A percentile compares a stretch with the other conserved stretches of the same genome.
Conservation (phyloP, 35 echinoderm and acorn worm genomes). For the Heliocidaris erythrogramma region DNA sequence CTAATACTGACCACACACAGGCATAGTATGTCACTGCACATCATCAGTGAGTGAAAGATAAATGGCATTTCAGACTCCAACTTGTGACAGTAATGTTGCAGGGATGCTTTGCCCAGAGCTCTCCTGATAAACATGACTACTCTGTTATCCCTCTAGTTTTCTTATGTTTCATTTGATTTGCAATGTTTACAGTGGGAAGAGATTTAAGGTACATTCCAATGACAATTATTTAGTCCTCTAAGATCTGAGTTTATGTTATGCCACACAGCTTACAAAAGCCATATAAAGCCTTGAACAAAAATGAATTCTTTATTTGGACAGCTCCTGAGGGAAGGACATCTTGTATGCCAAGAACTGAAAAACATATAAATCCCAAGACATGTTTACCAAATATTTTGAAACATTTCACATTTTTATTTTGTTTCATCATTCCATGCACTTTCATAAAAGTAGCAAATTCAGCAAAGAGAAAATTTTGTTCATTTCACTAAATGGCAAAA, state of each 20-base stretch:
- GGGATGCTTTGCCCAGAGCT: background rate
- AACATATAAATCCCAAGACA: constrained; percentile 12
- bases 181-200: background rate
- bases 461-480: background rate
- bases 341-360: background rate
- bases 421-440: background rate
- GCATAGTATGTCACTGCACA: constrained; percentile 11
- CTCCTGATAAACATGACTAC: background rate
- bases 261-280: background rate
- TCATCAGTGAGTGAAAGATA: background rate
- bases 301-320: constrained; percentile 27
- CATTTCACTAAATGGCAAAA: background rate
- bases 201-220: constrained; percentile 29
- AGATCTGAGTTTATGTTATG: background rate
- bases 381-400: background rate
- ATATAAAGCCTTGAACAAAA: constrained; percentile 23
- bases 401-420: background rate
- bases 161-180: background rate
- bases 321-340: background rate
- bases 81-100: constrained; percentile 28
- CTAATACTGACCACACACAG: constrained; percentile 1
- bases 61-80: constrained; percentile 6
- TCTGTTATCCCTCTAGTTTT: background rate
- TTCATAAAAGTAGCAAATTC: background rate
- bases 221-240: constrained; percentile 18